Percentiles rank a stretch among this genome's conserved stretches.
phyloP scores from a whole-genome alignment of 2,113 vertebrate species.

The Urocynchramus pylzowi region DNA sequence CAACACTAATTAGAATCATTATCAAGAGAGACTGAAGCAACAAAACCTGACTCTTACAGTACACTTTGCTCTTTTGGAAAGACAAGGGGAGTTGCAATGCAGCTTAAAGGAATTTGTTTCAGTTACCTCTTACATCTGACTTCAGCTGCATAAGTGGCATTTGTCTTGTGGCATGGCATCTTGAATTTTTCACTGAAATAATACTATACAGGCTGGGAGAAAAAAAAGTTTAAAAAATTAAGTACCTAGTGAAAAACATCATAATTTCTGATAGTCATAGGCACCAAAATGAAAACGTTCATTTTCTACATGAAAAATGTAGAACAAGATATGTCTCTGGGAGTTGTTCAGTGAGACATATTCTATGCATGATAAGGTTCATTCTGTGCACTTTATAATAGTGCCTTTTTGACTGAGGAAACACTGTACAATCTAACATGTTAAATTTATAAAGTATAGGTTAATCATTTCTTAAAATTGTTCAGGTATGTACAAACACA shows the following conservation, averaged over 20 bases:
- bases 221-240: not conserved
- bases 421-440: not conserved
- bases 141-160: not conserved
- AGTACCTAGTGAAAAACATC: not conserved
- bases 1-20: conserved; percentile 34
- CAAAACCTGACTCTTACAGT: not conserved
- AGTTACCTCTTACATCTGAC: not conserved
- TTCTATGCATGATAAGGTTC: conserved; percentile 34
- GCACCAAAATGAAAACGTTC: conserved; percentile 29
- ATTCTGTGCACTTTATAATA: conserved; percentile 29
- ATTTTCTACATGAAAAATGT: not conserved
- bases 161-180: not conserved
- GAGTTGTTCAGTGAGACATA: conserved; percentile 38
- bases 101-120: not conserved
- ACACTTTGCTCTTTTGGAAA: not conserved
- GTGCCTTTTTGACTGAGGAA: conserved; percentile 12
- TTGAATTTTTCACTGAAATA: not conserved
- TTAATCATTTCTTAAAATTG: not conserved
- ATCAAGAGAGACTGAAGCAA: not conserved
- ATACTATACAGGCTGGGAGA: not conserved
- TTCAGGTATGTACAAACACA: not conserved
- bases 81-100: not conserved
- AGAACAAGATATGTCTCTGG: not conserved
- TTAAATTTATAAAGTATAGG: not conserved
- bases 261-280: not conserved